Evolutionary conservation across 1,140 invertebrate species (phyloP).

Genomic region (Zaprionus ghesquierei): DNA sequence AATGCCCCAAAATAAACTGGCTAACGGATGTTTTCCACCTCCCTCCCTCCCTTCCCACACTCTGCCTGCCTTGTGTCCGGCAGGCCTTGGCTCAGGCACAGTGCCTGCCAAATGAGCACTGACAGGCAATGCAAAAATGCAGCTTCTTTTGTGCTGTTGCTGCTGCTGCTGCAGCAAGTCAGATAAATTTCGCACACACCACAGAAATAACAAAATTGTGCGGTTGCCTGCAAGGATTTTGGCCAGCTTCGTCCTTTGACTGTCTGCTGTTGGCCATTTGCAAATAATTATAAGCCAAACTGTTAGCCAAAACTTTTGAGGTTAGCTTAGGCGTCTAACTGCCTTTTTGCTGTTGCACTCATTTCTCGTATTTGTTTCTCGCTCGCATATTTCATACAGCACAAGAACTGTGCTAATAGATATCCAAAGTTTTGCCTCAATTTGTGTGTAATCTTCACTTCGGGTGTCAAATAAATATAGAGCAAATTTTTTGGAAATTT

Average conservation of each 20-base stretch:
- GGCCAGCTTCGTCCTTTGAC: conserved; percentile 32
- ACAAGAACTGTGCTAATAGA: neutral
- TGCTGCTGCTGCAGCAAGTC: conserved; percentile 42
- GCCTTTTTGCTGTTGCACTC: conserved; percentile 2
- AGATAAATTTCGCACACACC: conserved; percentile 55
- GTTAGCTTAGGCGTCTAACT: conserved; percentile 29
- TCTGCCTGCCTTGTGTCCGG: conserved; percentile 19
- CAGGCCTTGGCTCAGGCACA: neutral
- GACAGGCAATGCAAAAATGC: conserved; percentile 51
- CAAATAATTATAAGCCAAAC: conserved; percentile 50
- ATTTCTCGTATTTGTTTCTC: neutral
- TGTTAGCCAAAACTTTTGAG: conserved; percentile 32
- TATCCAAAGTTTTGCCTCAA: neutral
- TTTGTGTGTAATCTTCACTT: neutral
- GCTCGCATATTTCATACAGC: neutral
- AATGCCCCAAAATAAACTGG: conserved; percentile 65
- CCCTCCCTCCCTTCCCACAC: neutral
- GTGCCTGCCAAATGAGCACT: conserved; percentile 61
- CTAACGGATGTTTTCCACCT: conserved; percentile 39
- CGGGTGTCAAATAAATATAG: neutral
- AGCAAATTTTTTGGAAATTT: neutral
- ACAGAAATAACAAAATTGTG: conserved; percentile 73
- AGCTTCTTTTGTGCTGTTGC: conserved; percentile 28
- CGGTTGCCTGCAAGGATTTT: conserved; percentile 59
- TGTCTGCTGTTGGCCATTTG: conserved; percentile 29